These are phyloP conservation scores for Apus apus DNA, from an alignment of 2,113 vertebrate genomes.

Conservation along the genomic window DNA sequence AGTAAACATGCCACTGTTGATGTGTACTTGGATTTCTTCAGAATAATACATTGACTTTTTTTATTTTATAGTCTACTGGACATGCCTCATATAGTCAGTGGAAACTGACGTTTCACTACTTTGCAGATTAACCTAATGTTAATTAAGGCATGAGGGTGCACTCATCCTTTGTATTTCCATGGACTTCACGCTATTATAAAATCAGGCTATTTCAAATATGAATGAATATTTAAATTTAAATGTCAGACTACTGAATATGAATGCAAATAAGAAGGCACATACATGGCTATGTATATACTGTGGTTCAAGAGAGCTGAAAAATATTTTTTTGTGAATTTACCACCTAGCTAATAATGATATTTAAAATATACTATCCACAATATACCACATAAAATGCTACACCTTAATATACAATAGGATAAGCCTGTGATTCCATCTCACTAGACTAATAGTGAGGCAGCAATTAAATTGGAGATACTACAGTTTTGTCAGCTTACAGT, in stretches of 20 bases:
- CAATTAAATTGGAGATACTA: neutral
- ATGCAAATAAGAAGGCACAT: neutral
- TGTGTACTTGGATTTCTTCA: neutral
- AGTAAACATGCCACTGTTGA: neutral
- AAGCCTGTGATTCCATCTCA: neutral
- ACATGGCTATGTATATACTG: neutral
- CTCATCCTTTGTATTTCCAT: conserved; percentile 33
- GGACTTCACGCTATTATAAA: conserved; percentile 26
- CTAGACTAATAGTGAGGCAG: neutral
- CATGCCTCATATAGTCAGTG: neutral
- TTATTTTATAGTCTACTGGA: neutral
- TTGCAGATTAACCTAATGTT: neutral
- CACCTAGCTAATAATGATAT: neutral
- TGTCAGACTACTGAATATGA: conserved; percentile 20
- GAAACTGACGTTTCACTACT: conserved; percentile 36
- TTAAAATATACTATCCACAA: neutral
- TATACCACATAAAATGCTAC: neutral
- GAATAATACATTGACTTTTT: neutral
- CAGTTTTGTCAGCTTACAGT: neutral
- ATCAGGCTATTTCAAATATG: conserved; percentile 13
- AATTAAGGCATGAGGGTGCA: conserved; percentile 45
- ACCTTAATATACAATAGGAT: neutral
- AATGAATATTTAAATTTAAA: conserved; percentile 54
- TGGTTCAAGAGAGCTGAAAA: neutral
- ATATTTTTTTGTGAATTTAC: neutral